Percentiles rank a stretch among this genome's conserved stretches.
phyloP scores from a whole-genome alignment of 2,888 invertebrate genomes.

The Caenorhabditis sinica region DNA sequence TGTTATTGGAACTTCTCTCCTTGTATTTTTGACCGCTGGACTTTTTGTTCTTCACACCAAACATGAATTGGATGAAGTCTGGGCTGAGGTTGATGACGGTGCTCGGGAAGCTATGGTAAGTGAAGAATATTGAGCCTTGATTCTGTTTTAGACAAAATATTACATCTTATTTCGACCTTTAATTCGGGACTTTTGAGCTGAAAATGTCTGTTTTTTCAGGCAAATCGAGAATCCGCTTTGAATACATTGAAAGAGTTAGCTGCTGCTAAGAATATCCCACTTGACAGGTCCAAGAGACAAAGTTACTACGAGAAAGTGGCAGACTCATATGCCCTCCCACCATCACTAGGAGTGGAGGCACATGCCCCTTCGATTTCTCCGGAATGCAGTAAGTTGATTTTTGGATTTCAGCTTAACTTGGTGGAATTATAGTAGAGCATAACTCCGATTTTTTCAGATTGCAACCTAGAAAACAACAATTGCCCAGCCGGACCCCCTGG shows the following conservation, averaged over 20 bases:
- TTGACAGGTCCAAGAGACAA: conserved; percentile 47
- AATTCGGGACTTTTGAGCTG: neutral
- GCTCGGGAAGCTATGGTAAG: conserved; percentile 32
- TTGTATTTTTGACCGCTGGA: conserved; percentile 19
- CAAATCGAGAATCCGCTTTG: conserved; percentile 55
- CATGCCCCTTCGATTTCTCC: conserved; percentile 70
- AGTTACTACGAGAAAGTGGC: conserved; percentile 67
- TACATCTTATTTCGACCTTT: too few relatives aligned
- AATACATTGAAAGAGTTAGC: conserved; percentile 38
- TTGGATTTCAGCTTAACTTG: too few relatives aligned
- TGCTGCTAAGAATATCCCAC: neutral
- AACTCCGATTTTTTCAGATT: conserved; percentile 55
- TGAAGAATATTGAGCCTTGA: too few relatives aligned
- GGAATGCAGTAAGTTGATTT: conserved; percentile 63
- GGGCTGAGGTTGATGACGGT: conserved; percentile 37
- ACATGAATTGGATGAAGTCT: conserved; percentile 48
- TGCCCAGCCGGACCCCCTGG: conserved; percentile 71
- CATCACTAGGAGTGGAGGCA: conserved; percentile 64
- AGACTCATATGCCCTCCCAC: conserved; percentile 58
- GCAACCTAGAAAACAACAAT: conserved; percentile 66
- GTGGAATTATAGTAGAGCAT: too few relatives aligned
- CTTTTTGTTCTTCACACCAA: conserved; percentile 51
- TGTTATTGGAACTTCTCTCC: conserved; percentile 36
- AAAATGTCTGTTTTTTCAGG: conserved; percentile 33
- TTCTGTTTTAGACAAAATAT: too few relatives aligned